Evolutionary conservation across 2,113 vertebrate genomes (phyloP).

Genomic region (Cervus canadensis): DNA sequence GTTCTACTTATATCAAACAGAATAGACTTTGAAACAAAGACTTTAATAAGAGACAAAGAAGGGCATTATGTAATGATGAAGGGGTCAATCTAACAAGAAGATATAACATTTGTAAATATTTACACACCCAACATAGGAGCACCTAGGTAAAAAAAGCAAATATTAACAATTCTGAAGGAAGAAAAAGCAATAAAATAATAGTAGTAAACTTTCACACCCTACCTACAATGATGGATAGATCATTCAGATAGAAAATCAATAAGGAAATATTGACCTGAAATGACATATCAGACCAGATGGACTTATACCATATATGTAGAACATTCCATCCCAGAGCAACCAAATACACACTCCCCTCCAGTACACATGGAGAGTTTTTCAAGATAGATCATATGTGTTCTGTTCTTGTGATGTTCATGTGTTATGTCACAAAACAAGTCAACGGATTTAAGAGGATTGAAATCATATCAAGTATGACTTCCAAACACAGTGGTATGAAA

Average conservation of each 20-base stretch:
- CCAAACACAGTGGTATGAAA: not conserved
- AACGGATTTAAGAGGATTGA: not conserved
- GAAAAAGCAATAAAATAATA: not conserved
- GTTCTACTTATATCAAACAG: not conserved
- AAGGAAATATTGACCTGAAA: not conserved
- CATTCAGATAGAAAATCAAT: not conserved
- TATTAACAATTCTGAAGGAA: not conserved
- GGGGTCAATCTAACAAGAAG: not conserved
- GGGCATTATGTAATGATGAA: not conserved
- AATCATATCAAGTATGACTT: not conserved
- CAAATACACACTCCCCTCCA: not conserved
- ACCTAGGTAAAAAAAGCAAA: not conserved
- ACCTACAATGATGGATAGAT: not conserved
- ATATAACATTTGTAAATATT: not conserved
- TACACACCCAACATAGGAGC: not conserved
- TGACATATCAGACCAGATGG: not conserved
- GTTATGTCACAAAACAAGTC: not conserved
- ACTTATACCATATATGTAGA: not conserved
- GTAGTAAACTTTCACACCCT: not conserved
- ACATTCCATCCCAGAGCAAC: not conserved
- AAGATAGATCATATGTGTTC: not conserved
- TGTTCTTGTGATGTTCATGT: not conserved
- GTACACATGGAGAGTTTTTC: not conserved
- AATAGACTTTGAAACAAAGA: not conserved
- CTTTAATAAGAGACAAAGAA: not conserved